Evolutionary conservation across 2,888 invertebrate species (phyloP).

Genomic region (Seira ritae): DNA sequence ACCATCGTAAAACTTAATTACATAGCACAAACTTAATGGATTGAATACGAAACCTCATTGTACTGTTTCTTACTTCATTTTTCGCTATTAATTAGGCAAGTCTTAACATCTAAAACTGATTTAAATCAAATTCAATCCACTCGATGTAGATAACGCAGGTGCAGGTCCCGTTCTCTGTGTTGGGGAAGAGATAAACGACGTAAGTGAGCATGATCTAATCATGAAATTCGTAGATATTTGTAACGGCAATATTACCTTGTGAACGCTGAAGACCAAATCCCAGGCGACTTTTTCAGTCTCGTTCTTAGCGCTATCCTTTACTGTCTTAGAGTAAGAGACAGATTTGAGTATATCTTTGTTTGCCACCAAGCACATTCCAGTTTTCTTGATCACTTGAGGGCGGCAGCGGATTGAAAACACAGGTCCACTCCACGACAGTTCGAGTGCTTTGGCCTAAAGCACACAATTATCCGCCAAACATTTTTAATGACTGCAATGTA

Average conservation of each 20-base stretch:
- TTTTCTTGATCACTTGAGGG: conserved; percentile 17
- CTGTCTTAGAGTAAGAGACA: neutral
- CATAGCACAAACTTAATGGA: too few relatives aligned
- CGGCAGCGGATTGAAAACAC: conserved; percentile 8
- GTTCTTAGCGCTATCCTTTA: neutral
- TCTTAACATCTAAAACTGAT: too few relatives aligned
- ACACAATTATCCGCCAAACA: neutral
- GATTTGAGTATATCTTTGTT: conserved; percentile 19
- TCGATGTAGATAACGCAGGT: neutral
- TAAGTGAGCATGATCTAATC: neutral
- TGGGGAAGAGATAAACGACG: neutral
- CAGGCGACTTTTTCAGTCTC: neutral
- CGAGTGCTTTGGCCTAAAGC: conserved; percentile 26
- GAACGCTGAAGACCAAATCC: neutral
- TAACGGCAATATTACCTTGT: neutral
- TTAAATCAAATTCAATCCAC: neutral
- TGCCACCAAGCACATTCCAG: conserved; percentile 28
- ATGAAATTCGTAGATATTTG: neutral
- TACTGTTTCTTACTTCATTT: too few relatives aligned
- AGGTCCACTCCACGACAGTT: conserved; percentile 30
- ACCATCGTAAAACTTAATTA: too few relatives aligned
- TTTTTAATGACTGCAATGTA: too few relatives aligned
- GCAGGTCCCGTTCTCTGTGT: neutral
- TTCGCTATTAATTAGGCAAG: too few relatives aligned
- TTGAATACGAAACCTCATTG: too few relatives aligned